These are phyloP conservation scores for Corythornis leucogaster DNA, from an alignment of 2,797 vertebrate species.

Conservation along the genomic window DNA sequence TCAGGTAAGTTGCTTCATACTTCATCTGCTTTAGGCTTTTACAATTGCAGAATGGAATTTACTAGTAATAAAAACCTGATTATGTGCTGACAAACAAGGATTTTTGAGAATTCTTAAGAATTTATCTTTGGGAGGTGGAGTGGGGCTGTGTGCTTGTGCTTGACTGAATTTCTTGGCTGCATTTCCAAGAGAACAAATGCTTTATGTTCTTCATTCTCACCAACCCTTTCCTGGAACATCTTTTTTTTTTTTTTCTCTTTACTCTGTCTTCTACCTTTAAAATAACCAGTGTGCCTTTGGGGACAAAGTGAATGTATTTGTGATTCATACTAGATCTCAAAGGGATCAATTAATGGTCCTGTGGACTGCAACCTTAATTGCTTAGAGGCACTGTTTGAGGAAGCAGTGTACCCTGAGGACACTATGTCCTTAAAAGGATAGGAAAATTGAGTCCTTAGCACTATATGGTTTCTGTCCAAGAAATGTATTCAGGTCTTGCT, in stretches of 20 bases:
- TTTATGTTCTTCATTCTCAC: background rate
- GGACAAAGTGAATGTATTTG: background rate
- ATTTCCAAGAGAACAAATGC: background rate
- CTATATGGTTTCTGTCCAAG: slow-evolving; percentile 38
- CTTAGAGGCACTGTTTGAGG: slow-evolving; percentile 31
- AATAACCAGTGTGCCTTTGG: background rate
- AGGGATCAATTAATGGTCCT: background rate
- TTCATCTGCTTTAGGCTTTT: background rate
- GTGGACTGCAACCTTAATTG: slow-evolving; percentile 17
- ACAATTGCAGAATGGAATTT: background rate
- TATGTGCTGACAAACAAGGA: background rate
- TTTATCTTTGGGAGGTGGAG: background rate
- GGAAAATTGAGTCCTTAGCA: slow-evolving; percentile 57
- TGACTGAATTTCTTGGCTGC: background rate
- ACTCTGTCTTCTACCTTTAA: background rate
- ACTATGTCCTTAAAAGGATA: slow-evolving; percentile 57
- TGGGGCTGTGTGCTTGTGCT: accelerated
- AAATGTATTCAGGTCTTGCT: slow-evolving; percentile 36
- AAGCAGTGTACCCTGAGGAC: slow-evolving; percentile 20
- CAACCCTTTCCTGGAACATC: background rate
- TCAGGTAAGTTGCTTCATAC: background rate
- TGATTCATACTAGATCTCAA: background rate
- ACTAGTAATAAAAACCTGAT: background rate
- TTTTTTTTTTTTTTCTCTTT: background rate
- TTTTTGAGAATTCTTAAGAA: background rate